Conservation (phyloP, 2,113 vertebrate genomes). For the Ginglymostoma cirratum region DNA sequence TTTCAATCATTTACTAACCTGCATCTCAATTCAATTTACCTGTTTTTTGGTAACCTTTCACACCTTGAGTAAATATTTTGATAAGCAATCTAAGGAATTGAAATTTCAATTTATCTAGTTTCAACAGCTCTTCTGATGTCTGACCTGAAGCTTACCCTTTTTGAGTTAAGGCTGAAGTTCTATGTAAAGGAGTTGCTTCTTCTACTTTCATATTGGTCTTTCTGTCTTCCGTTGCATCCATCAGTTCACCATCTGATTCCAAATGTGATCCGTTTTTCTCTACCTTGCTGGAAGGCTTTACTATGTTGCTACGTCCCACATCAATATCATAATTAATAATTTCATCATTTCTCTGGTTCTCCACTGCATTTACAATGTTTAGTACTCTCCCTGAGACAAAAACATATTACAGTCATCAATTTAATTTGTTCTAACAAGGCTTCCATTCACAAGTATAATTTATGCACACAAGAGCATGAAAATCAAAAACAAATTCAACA, state of each 20-base stretch:
- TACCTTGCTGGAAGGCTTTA: conserved; percentile 44
- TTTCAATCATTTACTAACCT: neutral
- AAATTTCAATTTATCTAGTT: neutral
- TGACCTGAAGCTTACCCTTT: neutral
- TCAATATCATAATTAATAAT: conserved; percentile 24
- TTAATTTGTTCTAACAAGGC: neutral
- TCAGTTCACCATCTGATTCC: conserved; percentile 49
- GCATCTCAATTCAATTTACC: neutral
- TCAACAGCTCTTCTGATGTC: neutral
- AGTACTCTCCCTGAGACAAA: conserved; percentile 16
- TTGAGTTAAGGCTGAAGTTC: neutral
- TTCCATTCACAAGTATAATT: neutral
- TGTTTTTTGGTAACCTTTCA: neutral
- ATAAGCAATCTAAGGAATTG: neutral
- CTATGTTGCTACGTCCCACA: conserved; percentile 40
- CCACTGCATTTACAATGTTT: neutral
- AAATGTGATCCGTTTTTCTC: conserved; percentile 51
- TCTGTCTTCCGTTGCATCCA: conserved; percentile 38
- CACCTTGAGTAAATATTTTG: neutral
- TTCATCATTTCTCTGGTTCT: neutral
- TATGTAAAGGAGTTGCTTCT: neutral
- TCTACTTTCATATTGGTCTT: conserved; percentile 40
- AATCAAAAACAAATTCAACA: neutral
- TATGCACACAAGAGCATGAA: neutral
- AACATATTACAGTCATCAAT: neutral